These are phyloP conservation scores for Tetrapedia diversipes DNA, from an alignment of 2,888 invertebrate genomes.

Conservation along the genomic window DNA sequence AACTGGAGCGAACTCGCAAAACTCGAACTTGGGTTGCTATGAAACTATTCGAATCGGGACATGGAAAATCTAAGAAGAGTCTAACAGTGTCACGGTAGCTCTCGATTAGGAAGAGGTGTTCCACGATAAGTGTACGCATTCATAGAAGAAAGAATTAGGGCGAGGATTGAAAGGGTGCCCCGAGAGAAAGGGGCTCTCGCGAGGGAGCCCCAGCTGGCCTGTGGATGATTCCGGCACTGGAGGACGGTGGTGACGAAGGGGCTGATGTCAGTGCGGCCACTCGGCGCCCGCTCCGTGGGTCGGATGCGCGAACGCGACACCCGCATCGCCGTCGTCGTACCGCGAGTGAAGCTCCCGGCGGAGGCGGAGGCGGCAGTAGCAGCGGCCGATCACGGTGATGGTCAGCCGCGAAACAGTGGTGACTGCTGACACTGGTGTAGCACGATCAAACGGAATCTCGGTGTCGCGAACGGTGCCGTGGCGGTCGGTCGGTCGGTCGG, in stretches of 20 bases:
- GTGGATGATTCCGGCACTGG: slow-evolving; percentile 65
- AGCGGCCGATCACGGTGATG: slow-evolving; percentile 61
- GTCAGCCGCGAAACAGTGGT: slow-evolving; percentile 58
- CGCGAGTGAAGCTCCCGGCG: slow-evolving; percentile 59
- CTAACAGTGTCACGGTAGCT: too few species aligned
- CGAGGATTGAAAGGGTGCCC: slow-evolving; percentile 4
- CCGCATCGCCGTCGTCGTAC: slow-evolving; percentile 64
- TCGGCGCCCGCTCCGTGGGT: slow-evolving; percentile 72
- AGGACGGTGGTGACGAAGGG: slow-evolving; percentile 65
- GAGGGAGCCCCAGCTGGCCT: slow-evolving; percentile 51
- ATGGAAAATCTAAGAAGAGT: too few species aligned
- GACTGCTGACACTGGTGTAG: slow-evolving; percentile 58
- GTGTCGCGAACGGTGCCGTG: slow-evolving; percentile 63
- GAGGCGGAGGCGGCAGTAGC: slow-evolving; percentile 69
- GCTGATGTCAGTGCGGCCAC: slow-evolving; percentile 69
- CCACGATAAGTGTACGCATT: too few species aligned
- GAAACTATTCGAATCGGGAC: neutral
- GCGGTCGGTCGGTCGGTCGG: slow-evolving; percentile 60
- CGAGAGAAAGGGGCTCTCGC: slow-evolving; percentile 26
- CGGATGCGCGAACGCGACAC: slow-evolving; percentile 76
- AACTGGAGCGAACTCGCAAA: too few species aligned
- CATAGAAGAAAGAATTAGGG: neutral
- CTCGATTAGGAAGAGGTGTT: too few species aligned
- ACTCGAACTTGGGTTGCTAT: too few species aligned
- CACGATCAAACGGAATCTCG: slow-evolving; percentile 43